Evolutionary conservation across 2,888 invertebrate genomes (phyloP).

Genomic region (Ditylenchus weischeri): DNA sequence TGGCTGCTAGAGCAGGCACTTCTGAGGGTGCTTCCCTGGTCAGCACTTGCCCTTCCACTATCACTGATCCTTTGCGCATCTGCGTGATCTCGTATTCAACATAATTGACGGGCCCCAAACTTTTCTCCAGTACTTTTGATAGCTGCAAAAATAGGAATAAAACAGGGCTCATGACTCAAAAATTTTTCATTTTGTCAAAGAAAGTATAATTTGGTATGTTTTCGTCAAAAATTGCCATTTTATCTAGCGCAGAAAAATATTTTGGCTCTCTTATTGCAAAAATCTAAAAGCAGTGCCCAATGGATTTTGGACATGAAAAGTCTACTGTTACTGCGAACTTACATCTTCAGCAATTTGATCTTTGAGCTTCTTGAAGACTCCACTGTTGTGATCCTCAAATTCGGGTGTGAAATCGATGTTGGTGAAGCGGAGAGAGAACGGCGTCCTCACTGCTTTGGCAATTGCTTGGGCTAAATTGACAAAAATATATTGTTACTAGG

Average conservation of each 20-base stretch:
- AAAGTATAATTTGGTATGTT: too few species aligned
- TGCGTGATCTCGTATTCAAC: constrained; percentile 30
- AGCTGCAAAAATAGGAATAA: not conserved
- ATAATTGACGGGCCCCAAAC: constrained; percentile 17
- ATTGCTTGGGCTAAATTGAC: constrained; percentile 11
- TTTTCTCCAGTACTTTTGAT: constrained; percentile 10
- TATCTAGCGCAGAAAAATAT: too few species aligned
- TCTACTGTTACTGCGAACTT: not conserved
- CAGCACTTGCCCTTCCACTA: constrained; percentile 38
- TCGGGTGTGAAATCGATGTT: constrained; percentile 38
- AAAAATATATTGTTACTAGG: too few species aligned
- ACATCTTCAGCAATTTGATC: constrained; percentile 39
- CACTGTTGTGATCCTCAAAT: constrained; percentile 33
- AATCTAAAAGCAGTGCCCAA: too few species aligned
- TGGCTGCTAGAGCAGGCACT: constrained; percentile 28
- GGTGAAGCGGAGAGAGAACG: constrained; percentile 35
- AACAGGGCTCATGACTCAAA: too few species aligned
- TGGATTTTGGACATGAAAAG: too few species aligned
- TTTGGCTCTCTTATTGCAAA: too few species aligned
- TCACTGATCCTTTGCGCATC: constrained; percentile 37
- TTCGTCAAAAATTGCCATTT: too few species aligned
- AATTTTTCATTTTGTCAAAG: too few species aligned
- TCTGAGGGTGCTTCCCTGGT: constrained; percentile 35
- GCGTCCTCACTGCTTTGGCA: constrained; percentile 33
- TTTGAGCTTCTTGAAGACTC: constrained; percentile 31